Conservation (phyloP, 2,797 vertebrate species). For the Sphaeramia orbicularis region DNA sequence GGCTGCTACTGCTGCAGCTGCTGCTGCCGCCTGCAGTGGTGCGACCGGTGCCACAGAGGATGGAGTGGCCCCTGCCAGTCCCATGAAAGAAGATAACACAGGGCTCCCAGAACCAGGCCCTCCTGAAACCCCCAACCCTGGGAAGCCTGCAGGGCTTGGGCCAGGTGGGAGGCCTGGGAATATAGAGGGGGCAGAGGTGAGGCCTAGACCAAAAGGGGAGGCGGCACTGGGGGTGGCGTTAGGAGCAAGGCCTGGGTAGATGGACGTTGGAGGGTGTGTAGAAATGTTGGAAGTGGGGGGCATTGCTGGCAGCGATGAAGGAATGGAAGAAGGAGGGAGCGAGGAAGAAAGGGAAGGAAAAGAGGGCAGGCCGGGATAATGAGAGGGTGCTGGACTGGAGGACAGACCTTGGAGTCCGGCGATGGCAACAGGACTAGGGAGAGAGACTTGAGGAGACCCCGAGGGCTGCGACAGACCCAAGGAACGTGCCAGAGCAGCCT, state of each 20-base stretch:
- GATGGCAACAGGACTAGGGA: slow-evolving; percentile 86
- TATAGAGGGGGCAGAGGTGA: slow-evolving; percentile 90
- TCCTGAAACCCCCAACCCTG: slow-evolving; percentile 90
- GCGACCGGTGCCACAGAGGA: slow-evolving; percentile 91
- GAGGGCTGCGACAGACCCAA: slow-evolving; percentile 84
- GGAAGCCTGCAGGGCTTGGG: slow-evolving; percentile 88
- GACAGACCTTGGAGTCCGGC: slow-evolving; percentile 87
- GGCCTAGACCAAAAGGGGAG: slow-evolving; percentile 91
- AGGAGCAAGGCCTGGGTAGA: slow-evolving; percentile 81
- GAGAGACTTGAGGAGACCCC: slow-evolving; percentile 87
- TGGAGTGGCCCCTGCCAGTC: slow-evolving; percentile 87
- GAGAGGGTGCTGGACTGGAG: slow-evolving; percentile 84
- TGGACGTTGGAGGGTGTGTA: slow-evolving; percentile 73
- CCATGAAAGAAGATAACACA: slow-evolving; percentile 92
- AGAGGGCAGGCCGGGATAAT: slow-evolving; percentile 89
- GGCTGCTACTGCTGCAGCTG: slow-evolving; percentile 82
- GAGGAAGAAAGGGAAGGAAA: slow-evolving; percentile 89
- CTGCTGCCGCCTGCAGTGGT: slow-evolving; percentile 89
- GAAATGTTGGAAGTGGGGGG: slow-evolving; percentile 77
- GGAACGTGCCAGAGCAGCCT: slow-evolving; percentile 84
- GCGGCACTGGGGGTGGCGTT: slow-evolving; percentile 73
- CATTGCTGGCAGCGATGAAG: slow-evolving; percentile 73
- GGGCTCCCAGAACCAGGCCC: slow-evolving; percentile 88
- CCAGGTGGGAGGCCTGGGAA: slow-evolving; percentile 87
- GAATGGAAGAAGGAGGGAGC: slow-evolving; percentile 80